A percentile compares a stretch with the other conserved stretches of the same genome.
Conservation (phyloP, 2,888 invertebrate species). For the Heliconius aoede region DNA sequence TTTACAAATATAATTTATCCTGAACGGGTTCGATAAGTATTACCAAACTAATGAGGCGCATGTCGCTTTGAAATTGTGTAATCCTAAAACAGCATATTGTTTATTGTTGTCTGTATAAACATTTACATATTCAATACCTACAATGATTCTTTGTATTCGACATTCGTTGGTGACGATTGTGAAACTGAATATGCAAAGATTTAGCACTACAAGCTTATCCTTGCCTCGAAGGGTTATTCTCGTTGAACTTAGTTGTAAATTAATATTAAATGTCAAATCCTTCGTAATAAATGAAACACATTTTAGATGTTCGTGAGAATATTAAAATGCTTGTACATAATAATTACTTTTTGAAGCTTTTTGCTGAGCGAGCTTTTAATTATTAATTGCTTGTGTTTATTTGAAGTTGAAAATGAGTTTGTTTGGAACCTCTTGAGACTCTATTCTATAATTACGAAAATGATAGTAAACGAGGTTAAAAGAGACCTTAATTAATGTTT, state of each 20-base stretch:
- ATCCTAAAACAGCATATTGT: conserved; percentile 69
- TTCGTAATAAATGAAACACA: not conserved
- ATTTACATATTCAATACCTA: conserved; percentile 26
- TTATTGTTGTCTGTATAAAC: conserved; percentile 54
- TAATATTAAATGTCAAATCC: conserved; percentile 26
- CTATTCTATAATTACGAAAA: not conserved
- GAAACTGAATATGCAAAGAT: conserved; percentile 57
- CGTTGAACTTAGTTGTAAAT: conserved; percentile 22
- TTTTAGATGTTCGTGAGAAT: conserved; percentile 9
- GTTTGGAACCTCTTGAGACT: not conserved
- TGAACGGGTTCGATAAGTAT: conserved; percentile 43
- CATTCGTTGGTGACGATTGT: conserved; percentile 55
- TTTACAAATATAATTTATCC: not conserved
- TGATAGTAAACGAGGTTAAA: not conserved
- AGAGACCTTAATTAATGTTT: not conserved
- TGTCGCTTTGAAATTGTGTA: conserved; percentile 53
- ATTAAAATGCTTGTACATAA: conserved; percentile 6
- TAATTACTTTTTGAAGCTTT: conserved; percentile 16
- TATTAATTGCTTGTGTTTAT: conserved; percentile 13
- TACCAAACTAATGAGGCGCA: conserved; percentile 66
- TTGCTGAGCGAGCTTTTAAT: conserved; percentile 12
- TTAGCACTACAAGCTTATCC: conserved; percentile 33
- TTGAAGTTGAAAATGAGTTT: not conserved
- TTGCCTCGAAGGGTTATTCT: conserved; percentile 33
- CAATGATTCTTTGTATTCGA: conserved; percentile 37